Percentiles rank a stretch among this genome's conserved stretches.
Evolutionary conservation across 2,113 vertebrate genomes (phyloP).

Genomic region (Heloderma charlesbogerti): DNA sequence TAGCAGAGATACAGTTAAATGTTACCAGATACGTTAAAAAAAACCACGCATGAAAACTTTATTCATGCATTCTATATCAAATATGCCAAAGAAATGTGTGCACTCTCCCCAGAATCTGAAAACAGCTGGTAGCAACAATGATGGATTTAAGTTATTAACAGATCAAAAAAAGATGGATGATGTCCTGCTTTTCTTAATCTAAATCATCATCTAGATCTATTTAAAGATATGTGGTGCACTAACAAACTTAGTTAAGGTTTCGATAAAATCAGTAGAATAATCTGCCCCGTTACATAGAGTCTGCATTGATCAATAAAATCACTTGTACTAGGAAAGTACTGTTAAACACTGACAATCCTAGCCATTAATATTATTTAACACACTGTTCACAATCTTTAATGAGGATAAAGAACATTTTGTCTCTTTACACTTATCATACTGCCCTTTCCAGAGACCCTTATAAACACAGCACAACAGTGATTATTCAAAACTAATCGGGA

Average conservation of each 20-base stretch:
- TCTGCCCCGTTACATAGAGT: slow-evolving; percentile 86
- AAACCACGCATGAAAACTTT: slow-evolving; percentile 49
- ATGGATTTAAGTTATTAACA: slow-evolving; percentile 99
- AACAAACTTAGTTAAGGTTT: slow-evolving; percentile 98
- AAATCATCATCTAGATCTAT: slow-evolving; percentile 99
- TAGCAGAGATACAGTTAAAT: slow-evolving; percentile 32
- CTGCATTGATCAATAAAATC: slow-evolving; percentile 96
- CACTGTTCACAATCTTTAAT: slow-evolving; percentile 89
- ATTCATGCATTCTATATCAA: slow-evolving; percentile 53
- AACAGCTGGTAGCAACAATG: slow-evolving; percentile 84
- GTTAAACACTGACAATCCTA: slow-evolving; percentile 92
- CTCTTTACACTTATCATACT: slow-evolving; percentile 70
- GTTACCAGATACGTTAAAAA: slow-evolving; percentile 57
- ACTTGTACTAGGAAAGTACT: slow-evolving; percentile 90
- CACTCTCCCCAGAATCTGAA: slow-evolving; percentile 77
- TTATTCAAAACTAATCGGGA: slow-evolving; percentile 48
- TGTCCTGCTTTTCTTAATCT: slow-evolving; percentile 93
- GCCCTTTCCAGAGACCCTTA: slow-evolving; percentile 52
- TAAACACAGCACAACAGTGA: slow-evolving; percentile 45
- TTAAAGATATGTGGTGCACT: slow-evolving; percentile 95
- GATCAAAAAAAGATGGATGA: slow-evolving; percentile 99
- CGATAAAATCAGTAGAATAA: slow-evolving; percentile 97
- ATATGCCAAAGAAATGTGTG: slow-evolving; percentile 73
- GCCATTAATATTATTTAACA: slow-evolving; percentile 99
- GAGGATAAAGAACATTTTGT: slow-evolving; percentile 90